Percentiles rank a stretch among this genome's conserved stretches.
phyloP scores from a whole-genome alignment of 1,140 invertebrate genomes.

The Drosophila aff. region DNA sequence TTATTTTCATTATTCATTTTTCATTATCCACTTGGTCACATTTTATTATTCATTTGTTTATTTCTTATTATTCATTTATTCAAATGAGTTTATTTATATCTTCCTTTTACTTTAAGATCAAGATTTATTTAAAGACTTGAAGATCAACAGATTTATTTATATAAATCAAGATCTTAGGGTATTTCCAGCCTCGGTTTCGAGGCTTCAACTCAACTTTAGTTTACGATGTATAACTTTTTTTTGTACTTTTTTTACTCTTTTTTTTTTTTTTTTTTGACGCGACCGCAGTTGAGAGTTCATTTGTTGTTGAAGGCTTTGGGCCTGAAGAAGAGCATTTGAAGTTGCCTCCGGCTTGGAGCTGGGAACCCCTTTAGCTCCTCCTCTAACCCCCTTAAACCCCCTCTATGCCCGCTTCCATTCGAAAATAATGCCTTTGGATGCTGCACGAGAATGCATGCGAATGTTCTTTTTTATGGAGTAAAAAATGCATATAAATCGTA shows the following conservation, averaged over 20 bases:
- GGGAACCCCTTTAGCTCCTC: neutral
- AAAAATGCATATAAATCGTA: constrained; percentile 55
- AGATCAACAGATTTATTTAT: neutral
- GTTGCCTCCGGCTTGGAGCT: constrained; percentile 3
- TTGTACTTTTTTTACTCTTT: neutral
- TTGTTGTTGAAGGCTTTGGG: constrained; percentile 33
- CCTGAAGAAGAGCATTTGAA: constrained; percentile 16
- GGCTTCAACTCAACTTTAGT: neutral
- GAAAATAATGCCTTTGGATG: constrained; percentile 15
- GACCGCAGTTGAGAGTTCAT: constrained; percentile 35
- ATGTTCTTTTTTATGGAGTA: constrained; percentile 24
- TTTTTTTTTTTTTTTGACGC: neutral
- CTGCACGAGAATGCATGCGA: constrained; percentile 11
- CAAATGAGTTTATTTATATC: no score
- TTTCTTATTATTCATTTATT: no score
- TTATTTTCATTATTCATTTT: neutral
- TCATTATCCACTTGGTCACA: neutral
- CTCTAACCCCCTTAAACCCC: neutral
- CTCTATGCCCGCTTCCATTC: neutral
- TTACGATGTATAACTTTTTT: neutral
- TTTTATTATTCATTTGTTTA: no score
- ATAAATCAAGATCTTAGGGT: neutral
- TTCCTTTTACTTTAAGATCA: neutral
- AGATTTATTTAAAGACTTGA: neutral
- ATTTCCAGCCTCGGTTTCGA: neutral